A percentile compares a stretch with the other conserved stretches of the same genome.
Conservation (phyloP, 2,888 invertebrate species). For the Onchidella celtica region DNA sequence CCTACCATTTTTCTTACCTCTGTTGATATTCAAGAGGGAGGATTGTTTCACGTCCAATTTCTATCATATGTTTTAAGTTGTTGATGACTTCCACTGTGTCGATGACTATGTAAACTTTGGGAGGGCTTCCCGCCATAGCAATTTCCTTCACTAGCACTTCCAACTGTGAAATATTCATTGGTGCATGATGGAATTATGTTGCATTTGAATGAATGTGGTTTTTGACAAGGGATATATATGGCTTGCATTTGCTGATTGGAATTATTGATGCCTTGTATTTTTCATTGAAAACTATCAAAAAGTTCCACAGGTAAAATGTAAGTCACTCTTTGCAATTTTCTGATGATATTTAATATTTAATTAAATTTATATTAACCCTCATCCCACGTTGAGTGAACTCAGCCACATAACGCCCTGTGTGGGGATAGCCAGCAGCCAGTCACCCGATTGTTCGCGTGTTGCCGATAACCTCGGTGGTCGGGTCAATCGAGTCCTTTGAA, state of each 20-base stretch:
- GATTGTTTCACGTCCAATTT: neutral
- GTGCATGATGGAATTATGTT: neutral
- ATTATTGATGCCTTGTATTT: neutral
- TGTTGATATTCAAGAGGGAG: neutral
- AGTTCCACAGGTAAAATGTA: too few relatives aligned
- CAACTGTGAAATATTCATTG: neutral
- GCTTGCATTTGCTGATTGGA: neutral
- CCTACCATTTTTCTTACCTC: neutral
- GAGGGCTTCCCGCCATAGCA: neutral
- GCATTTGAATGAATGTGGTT: neutral
- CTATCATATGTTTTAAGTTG: neutral
- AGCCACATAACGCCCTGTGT: too few relatives aligned
- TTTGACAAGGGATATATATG: too few relatives aligned
- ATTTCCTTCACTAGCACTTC: neutral
- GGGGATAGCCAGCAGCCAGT: too few relatives aligned
- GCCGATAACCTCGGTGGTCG: too few relatives aligned
- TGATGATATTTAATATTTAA: too few relatives aligned
- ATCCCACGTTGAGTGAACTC: too few relatives aligned
- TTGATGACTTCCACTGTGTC: conserved; percentile 4
- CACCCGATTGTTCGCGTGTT: too few relatives aligned
- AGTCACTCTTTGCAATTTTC: too few relatives aligned
- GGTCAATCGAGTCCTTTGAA: too few relatives aligned
- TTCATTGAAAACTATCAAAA: too few relatives aligned
- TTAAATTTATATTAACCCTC: too few relatives aligned
- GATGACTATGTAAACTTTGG: conserved; percentile 12